Percentiles rank a stretch among this genome's conserved stretches.
Conservation (phyloP, 2,888 invertebrate species). For the Caenorhabditis plicata region DNA sequence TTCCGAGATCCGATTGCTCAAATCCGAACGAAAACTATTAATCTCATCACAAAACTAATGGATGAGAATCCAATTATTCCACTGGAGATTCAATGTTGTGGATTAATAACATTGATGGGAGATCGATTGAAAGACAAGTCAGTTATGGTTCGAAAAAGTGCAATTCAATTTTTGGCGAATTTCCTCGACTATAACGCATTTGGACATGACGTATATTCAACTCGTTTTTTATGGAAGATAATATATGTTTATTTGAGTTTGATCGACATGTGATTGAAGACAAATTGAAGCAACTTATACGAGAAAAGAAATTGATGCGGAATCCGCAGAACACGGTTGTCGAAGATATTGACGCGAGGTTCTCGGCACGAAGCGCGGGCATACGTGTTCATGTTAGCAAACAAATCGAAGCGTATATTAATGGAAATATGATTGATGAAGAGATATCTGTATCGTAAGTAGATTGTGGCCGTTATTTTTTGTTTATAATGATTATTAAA, state of each 20-base stretch:
- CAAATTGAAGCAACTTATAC: background rate
- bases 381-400: background rate
- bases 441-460: background rate
- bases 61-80: conserved; percentile 20
- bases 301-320: background rate
- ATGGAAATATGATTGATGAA: background rate
- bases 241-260: conserved; percentile 7
- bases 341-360: background rate
- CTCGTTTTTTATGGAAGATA: background rate
- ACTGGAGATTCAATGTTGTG: conserved; percentile 6
- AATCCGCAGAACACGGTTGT: background rate
- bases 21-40: conserved; percentile 80
- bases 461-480: background rate
- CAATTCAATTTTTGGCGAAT: conserved; percentile 76
- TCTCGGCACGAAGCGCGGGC: background rate
- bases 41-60: conserved; percentile 73
- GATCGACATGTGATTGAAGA: background rate
- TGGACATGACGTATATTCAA: conserved; percentile 44
- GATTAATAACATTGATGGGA: conserved; percentile 25
- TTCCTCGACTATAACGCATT: conserved; percentile 83
- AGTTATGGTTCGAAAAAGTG: conserved; percentile 81
- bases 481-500: no score
- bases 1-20: conserved; percentile 82
- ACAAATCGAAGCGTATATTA: background rate
- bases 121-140: conserved; percentile 31